Conservation (phyloP, 64 coral and sea anemone species). For the Dendronephthya gigantea region DNA sequence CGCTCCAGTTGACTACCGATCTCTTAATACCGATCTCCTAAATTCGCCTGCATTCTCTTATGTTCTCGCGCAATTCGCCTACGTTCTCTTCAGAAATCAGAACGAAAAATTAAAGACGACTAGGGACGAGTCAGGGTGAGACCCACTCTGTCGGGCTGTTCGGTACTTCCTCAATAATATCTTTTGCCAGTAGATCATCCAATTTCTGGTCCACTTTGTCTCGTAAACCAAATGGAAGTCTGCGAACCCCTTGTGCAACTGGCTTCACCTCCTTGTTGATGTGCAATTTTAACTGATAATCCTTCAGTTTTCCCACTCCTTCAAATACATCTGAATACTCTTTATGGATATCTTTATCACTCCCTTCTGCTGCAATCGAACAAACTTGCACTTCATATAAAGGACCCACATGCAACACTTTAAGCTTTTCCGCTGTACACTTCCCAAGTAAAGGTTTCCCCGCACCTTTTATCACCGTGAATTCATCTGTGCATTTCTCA, state of each 20-base stretch:
- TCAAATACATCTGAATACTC: conserved; percentile 1
- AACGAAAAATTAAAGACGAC: too few species aligned
- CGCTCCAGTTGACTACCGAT: too few species aligned
- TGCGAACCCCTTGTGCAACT: conserved; percentile 39
- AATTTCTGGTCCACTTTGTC: conserved; percentile 53
- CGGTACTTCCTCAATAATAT: conserved; percentile 56
- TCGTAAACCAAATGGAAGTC: conserved; percentile 48
- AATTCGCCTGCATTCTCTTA: too few species aligned
- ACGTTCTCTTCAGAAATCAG: too few species aligned
- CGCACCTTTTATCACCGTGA: conserved; percentile 17
- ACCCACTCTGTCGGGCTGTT: conserved; percentile 36
- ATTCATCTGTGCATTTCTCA: conserved; percentile 14
- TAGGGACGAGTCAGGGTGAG: too few species aligned
- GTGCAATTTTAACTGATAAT: conserved; percentile 20
- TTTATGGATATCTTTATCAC: conserved; percentile 17
- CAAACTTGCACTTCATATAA: neutral
- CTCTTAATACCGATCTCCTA: too few species aligned
- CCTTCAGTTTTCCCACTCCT: conserved; percentile 17
- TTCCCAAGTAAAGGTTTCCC: conserved; percentile 18
- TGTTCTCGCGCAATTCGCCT: too few species aligned
- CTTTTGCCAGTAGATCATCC: conserved; percentile 39
- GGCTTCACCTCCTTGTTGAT: conserved; percentile 22
- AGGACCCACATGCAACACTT: conserved; percentile 2
- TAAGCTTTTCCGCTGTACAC: conserved; percentile 2
- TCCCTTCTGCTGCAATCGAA: conserved; percentile 6